Base-by-base conservation (phyloP, 2,888 invertebrate species). In the Sarcophaga variegata region DNA sequence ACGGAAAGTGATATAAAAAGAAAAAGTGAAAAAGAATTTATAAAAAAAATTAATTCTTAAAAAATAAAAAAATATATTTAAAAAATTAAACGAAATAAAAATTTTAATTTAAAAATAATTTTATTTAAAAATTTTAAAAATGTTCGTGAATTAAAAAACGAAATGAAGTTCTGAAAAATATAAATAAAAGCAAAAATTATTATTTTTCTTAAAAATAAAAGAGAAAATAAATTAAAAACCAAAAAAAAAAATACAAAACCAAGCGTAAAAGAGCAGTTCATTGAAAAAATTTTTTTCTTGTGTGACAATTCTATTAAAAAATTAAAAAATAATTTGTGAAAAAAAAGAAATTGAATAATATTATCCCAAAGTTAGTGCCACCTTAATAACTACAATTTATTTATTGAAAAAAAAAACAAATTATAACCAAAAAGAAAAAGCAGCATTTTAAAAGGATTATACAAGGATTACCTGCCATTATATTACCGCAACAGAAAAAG, bases 401-500 rank as follows among this genome's bases (percentile, higher is more conserved):
- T 54, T 14, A 14, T 54, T 54, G 54, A 22, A 22, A 22, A 22
- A 22, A 54, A 22, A 54, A 54, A 54, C 54, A 54, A 14, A 54
- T 54, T 54, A 54, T 49, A 54, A 54, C 14, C 2, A 3, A 14
- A 14, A 54, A 54, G 0, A 49, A 54, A 14, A 54, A 14, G 54
- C 54, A 54, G 54, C 17, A 22, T 70, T 49, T 22, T 59, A 27
- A 72, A 72, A 14, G 27, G 60, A 60, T n/a, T 27, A 27, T n/a
- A 72, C 54, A 72, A 72, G 54, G 54, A 54, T 54, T 54, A 54
- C 54, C 25, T 71, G 59, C 22, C 20, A 47, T n/a, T 45, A 69
- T 54, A 54, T 17, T 17, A 54, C 14, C 12, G 54, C 54, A 54
- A 54, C 54, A 54, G 54, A 17, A 54, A 54, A 54, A 54, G 54